Evolutionary conservation across 2,113 vertebrate species (phyloP), one percentile per base, ranked within the genome.

Genomic region (Coryphaenoides rupestris): DNA sequence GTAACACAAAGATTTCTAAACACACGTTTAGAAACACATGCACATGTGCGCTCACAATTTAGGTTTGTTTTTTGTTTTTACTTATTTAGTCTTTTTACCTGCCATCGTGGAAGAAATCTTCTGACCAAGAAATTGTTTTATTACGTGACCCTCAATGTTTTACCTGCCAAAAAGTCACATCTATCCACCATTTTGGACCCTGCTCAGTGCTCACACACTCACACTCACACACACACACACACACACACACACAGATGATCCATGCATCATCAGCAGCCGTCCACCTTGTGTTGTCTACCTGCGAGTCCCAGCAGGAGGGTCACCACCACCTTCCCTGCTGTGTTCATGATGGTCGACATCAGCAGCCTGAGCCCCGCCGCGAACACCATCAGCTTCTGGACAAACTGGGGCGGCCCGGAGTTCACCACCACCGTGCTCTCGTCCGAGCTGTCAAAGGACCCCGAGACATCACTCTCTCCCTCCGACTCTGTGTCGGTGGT

Each of bases 221-320:
- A 40, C 28, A 33, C 28, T 1, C 33, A 40, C 33, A 5, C 33
- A 19, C n/a, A 19, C 52, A 53, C 19, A 19, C n/a, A 19, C 28
- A 59, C 56, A 40, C 17, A 33, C 14, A 58, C 15, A 28, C 23
- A 58, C 55, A n/a, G 4, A n/a, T n/a, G 19, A 7, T 26, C 17
- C 26, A 40, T n/a, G 10, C 24, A 28, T 5, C 1, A 7, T 10
- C n/a, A n/a, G n/a, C 22, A 26, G 2, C 10, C 55, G 13, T 17
- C 21, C 55, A 23, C 47, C 24, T 19, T 19, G 52, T 3, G 52
- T 3, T 17, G 17, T 2, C 2, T 89, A 93, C 94, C 93, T 90
- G 92, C 89, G 15, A 93, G 52, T 0, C 92, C 89, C 65, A 93
- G 82, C 12, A 93, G 86, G 2, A 94, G 49, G 2, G 91, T 86